Percentiles rank a stretch among this genome's conserved stretches.
phyloP scores from a whole-genome alignment of 1,140 invertebrate genomes.

The honey bee (Apis mellifera) region DNA sequence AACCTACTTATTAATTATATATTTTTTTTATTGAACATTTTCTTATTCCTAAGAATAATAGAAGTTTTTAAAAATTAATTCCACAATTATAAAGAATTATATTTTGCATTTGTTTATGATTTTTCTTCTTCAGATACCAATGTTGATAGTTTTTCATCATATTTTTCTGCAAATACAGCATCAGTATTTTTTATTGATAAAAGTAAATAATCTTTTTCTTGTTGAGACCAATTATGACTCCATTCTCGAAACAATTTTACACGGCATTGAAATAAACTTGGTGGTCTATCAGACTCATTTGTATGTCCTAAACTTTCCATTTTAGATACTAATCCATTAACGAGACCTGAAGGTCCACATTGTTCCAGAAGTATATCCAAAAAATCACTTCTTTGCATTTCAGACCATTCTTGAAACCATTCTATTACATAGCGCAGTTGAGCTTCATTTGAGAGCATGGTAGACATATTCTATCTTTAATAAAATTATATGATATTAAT shows the following conservation, averaged over 20 bases:
- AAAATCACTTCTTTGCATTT: constrained; percentile 92
- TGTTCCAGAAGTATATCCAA: constrained; percentile 88
- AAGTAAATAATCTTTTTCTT: constrained; percentile 87
- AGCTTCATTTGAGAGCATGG: constrained; percentile 83
- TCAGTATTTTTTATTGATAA: constrained; percentile 87
- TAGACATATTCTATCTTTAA: constrained; percentile 73
- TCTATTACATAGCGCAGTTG: constrained; percentile 90
- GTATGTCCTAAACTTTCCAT: constrained; percentile 86
- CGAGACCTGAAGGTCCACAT: constrained; percentile 82
- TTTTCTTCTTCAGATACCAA: constrained; percentile 50
- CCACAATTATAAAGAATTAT: not conserved
- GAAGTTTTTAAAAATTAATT: not conserved
- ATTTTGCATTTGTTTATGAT: constrained; percentile 23
- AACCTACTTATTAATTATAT: constrained; percentile 1
- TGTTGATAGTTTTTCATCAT: constrained; percentile 83
- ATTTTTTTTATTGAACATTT: not conserved
- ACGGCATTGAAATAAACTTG: constrained; percentile 93
- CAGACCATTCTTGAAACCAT: constrained; percentile 95
- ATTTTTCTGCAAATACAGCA: constrained; percentile 86
- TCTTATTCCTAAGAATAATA: not conserved
- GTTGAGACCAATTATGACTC: constrained; percentile 90
- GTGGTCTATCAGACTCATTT: constrained; percentile 85
- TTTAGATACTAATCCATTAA: constrained; percentile 88
- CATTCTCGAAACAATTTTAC: constrained; percentile 94
- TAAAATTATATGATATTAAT: constrained; percentile 34